Percentiles rank a stretch among this genome's conserved stretches.
phyloP scores from a whole-genome alignment of 1,140 invertebrate species.

The Papilio machaon region DNA sequence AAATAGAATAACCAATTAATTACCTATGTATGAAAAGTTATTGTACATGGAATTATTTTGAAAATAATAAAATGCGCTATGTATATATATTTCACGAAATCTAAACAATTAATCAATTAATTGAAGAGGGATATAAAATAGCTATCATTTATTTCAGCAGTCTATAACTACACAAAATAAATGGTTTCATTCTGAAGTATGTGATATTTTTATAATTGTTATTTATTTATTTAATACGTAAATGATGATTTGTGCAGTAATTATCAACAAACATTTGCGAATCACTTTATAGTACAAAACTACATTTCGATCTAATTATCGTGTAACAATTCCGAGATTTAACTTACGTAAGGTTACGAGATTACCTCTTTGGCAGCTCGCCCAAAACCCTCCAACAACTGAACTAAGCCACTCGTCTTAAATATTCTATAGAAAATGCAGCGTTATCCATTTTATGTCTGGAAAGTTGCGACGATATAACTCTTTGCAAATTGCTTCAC shows the following conservation, averaged over 20 bases:
- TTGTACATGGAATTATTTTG: no score
- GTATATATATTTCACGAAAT: not conserved
- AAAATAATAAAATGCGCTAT: not conserved
- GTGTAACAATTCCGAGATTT: not conserved
- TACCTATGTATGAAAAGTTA: no score
- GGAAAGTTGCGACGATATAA: slow-evolving; percentile 21
- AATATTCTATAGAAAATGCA: slow-evolving; percentile 11
- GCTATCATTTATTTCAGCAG: no score
- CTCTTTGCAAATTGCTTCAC: slow-evolving; percentile 19
- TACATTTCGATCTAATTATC: not conserved
- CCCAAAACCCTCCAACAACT: slow-evolving; percentile 1
- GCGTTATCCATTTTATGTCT: slow-evolving; percentile 13
- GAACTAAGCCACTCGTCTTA: not conserved
- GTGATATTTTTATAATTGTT: no score
- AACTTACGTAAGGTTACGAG: not conserved
- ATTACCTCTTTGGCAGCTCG: not conserved
- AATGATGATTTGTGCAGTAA: no score
- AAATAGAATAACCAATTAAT: no score
- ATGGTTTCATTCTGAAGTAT: no score
- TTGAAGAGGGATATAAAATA: no score
- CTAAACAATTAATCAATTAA: not conserved
- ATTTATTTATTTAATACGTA: no score
- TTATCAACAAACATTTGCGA: no score
- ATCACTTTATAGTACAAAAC: no score
- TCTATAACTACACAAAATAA: no score